phyloP scores from a whole-genome alignment of 2,797 vertebrate species.

The Acipenser oxyrinchus region DNA sequence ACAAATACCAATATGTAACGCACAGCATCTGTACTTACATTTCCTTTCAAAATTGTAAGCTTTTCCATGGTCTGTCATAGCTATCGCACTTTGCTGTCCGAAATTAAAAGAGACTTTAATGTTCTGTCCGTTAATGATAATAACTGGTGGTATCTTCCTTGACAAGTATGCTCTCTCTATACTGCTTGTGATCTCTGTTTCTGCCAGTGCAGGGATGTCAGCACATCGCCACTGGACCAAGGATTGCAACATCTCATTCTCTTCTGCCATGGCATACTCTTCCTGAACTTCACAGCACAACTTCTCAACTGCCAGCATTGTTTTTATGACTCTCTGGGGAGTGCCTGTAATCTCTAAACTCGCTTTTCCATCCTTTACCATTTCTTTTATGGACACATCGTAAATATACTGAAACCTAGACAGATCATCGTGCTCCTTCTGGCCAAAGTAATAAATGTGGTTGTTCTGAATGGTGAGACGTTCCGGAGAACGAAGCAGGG shows the following conservation, averaged over 20 bases:
- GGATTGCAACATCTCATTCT: constrained; percentile 26
- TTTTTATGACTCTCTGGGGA: constrained; percentile 17
- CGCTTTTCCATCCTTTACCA: constrained; percentile 35
- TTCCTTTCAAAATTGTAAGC: neutral
- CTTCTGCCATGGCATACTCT: constrained; percentile 42
- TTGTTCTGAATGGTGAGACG: constrained; percentile 56
- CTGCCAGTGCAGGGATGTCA: constrained; percentile 6
- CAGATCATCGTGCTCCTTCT: constrained; percentile 44
- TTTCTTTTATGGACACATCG: constrained; percentile 39
- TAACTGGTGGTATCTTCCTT: neutral
- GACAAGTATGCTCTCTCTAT: constrained; percentile 19
- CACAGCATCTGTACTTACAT: constrained; percentile 12
- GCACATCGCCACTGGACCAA: constrained; percentile 37
- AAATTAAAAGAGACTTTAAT: too few species aligned
- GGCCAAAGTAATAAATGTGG: constrained; percentile 57
- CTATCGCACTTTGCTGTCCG: too few species aligned
- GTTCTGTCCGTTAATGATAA: too few species aligned
- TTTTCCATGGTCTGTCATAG: too few species aligned
- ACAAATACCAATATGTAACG: too few species aligned
- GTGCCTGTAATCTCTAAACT: constrained; percentile 48
- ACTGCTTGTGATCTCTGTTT: constrained; percentile 16
- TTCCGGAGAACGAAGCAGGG: constrained; percentile 18
- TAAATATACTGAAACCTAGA: constrained; percentile 20
- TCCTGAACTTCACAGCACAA: constrained; percentile 58
- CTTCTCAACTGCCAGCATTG: constrained; percentile 53